A percentile compares a stretch with the other conserved stretches of the same genome.
These are phyloP conservation scores for Vombatus ursinus DNA, from an alignment of 2,113 vertebrate genomes.

Conservation along the genomic window DNA sequence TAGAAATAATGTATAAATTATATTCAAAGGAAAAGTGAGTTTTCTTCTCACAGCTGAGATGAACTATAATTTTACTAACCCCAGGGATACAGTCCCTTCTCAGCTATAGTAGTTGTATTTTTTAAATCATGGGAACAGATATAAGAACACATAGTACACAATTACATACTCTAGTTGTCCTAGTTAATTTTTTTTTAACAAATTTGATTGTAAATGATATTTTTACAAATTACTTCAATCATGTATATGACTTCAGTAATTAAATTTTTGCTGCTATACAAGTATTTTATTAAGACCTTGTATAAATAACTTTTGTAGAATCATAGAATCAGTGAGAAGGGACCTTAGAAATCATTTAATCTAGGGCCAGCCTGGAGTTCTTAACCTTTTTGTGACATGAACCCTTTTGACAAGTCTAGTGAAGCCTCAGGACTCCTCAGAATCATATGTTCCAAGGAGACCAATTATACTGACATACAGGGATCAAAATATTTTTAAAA, in stretches of 20 bases:
- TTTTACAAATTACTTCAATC: neutral
- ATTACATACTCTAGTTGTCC: neutral
- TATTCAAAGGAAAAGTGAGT: neutral
- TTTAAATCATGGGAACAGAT: neutral
- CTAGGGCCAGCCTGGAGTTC: neutral
- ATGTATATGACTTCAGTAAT: neutral
- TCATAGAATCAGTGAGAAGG: neutral
- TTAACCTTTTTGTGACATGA: neutral
- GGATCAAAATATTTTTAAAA: neutral
- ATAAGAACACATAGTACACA: neutral
- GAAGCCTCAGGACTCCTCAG: neutral
- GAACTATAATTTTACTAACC: neutral
- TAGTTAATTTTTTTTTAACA: neutral
- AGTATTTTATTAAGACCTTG: slow-evolving; percentile 13
- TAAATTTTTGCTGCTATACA: neutral
- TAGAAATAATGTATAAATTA: neutral
- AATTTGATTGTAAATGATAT: neutral
- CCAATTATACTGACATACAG: neutral
- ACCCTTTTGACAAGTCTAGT: neutral
- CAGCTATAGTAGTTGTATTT: neutral
- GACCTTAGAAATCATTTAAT: neutral
- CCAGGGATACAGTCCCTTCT: neutral
- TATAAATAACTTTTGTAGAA: slow-evolving; percentile 19
- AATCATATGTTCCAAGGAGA: neutral
- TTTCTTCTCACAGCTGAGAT: neutral